Evolutionary conservation across 2,113 vertebrate species (phyloP), one percentile per base, ranked within the genome.

Genomic region (human): DNA sequence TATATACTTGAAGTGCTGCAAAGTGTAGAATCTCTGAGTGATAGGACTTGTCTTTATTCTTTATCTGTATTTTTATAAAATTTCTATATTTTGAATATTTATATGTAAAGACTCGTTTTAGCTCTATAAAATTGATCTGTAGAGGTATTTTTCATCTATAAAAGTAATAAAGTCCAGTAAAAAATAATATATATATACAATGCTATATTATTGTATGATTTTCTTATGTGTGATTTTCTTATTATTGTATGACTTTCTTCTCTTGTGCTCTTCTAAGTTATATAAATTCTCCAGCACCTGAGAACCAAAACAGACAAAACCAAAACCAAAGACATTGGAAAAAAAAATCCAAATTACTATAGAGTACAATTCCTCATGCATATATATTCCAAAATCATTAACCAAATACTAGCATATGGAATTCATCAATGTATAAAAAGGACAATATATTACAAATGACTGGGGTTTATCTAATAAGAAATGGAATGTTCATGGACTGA

Each of bases 111-210:
- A 18, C 27, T 79, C 30, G 52, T 75, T 73, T 93, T 90, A 89
- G 80, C 89, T 89, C 50, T 89, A 25, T 86, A 73, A 81, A 85
- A 35, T 82, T 83, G 68, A 75, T 70, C 43, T 55, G 4, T 97
- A 68, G 89, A 78, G 59, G 87, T 90, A 89, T 90, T 93, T 93
- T 93, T 93, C 32, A 76, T 87, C 35, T 90, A 76, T 0, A 25
- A 68, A 82, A 83, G 45, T 75, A 76, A 83, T 66, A 64, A 76
- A 70, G 84, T 92, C 43, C 73, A 30, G 25, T 30, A 64, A 64
- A 64, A 64, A 64, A 64, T 64, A 30, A 12, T 64, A 13, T 30
- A 64, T 30, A 64, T 12, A 64, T 30, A 30, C 11, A 64, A 64
- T 64, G 5, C 27, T 64, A 64, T 13, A 64, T 64, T 64, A 64